These are phyloP conservation scores for Scrobipalpa costella DNA, from an alignment of 2,888 invertebrate genomes.

Conservation along the genomic window DNA sequence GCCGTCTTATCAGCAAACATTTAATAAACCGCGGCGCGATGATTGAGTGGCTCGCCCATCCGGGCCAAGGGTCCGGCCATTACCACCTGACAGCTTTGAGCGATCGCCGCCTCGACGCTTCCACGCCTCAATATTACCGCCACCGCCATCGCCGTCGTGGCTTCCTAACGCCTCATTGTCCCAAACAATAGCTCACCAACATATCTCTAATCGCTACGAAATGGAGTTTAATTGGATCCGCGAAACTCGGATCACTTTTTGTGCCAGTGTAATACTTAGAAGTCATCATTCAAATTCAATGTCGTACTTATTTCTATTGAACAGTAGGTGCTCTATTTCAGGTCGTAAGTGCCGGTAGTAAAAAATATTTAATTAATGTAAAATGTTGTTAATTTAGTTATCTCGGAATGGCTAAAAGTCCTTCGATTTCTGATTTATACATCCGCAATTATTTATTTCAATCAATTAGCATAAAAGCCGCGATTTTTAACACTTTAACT, in stretches of 20 bases:
- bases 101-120: slow-evolving; percentile 61
- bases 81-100: slow-evolving; percentile 75
- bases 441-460: slow-evolving; percentile 26
- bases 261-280: slow-evolving; percentile 42
- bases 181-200: slow-evolving; percentile 68
- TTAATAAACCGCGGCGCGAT: slow-evolving; percentile 66
- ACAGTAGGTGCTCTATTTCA: background rate
- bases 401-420: slow-evolving; percentile 22
- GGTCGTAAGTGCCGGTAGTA: slow-evolving; percentile 25
- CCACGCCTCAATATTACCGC: slow-evolving; percentile 50
- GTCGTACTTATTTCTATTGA: slow-evolving; percentile 1
- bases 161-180: slow-evolving; percentile 65
- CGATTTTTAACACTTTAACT: slow-evolving; percentile 36
- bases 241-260: slow-evolving; percentile 55
- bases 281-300: slow-evolving; percentile 13
- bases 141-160: slow-evolving; percentile 41
- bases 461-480: slow-evolving; percentile 32
- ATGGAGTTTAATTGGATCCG: slow-evolving; percentile 74
- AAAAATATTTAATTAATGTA: slow-evolving; percentile 12
- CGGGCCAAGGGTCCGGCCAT: slow-evolving; percentile 61
- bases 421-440: slow-evolving; percentile 31
- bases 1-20: slow-evolving; percentile 59
- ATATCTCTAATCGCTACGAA: slow-evolving; percentile 76
- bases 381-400: slow-evolving; percentile 15
- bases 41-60: slow-evolving; percentile 64